Conservation (phyloP, 2,797 vertebrate species). For the Argyrosomus regius region DNA sequence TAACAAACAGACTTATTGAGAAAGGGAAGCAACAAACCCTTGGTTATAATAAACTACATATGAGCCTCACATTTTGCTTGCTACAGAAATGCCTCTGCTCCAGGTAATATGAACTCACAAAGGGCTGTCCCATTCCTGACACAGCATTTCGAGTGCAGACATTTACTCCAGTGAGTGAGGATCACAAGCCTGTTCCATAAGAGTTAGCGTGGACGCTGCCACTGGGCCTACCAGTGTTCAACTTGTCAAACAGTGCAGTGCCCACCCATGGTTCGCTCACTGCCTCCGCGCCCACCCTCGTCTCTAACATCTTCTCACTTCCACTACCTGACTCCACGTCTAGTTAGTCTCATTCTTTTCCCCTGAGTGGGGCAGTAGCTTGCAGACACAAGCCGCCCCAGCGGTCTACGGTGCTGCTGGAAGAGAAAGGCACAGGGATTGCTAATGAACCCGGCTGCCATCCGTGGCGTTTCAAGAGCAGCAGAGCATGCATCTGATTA, state of each 20-base stretch:
- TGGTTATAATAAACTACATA: not conserved
- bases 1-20: not conserved
- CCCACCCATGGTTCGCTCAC: not conserved
- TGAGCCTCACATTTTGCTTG: not conserved
- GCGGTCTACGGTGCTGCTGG: conserved; percentile 37
- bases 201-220: not conserved
- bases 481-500: conserved; percentile 73
- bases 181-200: not conserved
- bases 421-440: conserved; percentile 48
- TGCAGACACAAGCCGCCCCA: conserved; percentile 42
- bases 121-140: conserved; percentile 5
- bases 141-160: not conserved
- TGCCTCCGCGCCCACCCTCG: not conserved
- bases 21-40: not conserved
- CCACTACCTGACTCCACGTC: conserved; percentile 38
- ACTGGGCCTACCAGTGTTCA: not conserved
- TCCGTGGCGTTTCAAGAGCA: conserved; percentile 64
- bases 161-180: not conserved
- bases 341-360: conserved; percentile 41
- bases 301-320: conserved; percentile 22
- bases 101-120: conserved; percentile 8
- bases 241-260: not conserved
- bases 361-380: conserved; percentile 37
- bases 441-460: conserved; percentile 73
- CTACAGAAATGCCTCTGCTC: not conserved